phyloP scores from a whole-genome alignment of 2,888 invertebrate species.

The Melipona bicolor region DNA sequence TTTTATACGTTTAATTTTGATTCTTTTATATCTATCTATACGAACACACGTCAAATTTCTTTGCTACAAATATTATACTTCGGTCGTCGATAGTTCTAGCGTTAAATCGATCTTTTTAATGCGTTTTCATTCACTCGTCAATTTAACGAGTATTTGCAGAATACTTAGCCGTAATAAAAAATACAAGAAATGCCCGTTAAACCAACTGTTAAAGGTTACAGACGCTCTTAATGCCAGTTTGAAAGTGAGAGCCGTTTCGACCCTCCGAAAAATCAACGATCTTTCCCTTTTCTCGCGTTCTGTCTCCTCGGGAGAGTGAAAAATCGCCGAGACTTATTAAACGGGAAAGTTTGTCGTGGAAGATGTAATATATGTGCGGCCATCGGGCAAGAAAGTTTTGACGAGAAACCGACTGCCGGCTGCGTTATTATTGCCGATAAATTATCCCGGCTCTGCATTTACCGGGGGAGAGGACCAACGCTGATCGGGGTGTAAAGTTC shows the following conservation, averaged over 20 bases:
- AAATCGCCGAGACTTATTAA: conserved; percentile 82
- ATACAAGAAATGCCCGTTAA: too few relatives aligned
- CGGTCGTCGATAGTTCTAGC: too few relatives aligned
- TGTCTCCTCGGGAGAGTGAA: conserved; percentile 72
- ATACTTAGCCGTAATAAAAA: too few relatives aligned
- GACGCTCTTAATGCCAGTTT: conserved; percentile 71
- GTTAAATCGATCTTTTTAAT: too few relatives aligned
- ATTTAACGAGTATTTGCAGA: too few relatives aligned
- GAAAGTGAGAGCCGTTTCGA: conserved; percentile 55
- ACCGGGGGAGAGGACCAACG: conserved; percentile 26
- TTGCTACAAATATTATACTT: too few relatives aligned
- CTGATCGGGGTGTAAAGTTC: conserved; percentile 47
- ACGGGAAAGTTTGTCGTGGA: conserved; percentile 78
- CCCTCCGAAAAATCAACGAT: conserved; percentile 46
- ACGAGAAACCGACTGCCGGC: conserved; percentile 69
- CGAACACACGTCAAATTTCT: too few relatives aligned
- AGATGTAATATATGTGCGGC: conserved; percentile 76
- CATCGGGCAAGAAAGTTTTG: conserved; percentile 72
- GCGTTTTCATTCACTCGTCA: too few relatives aligned
- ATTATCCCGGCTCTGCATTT: conserved; percentile 60
- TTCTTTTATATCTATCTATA: too few relatives aligned
- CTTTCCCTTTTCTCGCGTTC: background rate
- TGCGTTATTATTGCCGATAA: conserved; percentile 74
- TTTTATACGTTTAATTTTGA: too few relatives aligned
- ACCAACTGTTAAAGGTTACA: conserved; percentile 26